Percentiles rank a stretch among this genome's conserved stretches.
phyloP scores from a whole-genome alignment of 2,797 vertebrate species.

The Sebastes alutus region DNA sequence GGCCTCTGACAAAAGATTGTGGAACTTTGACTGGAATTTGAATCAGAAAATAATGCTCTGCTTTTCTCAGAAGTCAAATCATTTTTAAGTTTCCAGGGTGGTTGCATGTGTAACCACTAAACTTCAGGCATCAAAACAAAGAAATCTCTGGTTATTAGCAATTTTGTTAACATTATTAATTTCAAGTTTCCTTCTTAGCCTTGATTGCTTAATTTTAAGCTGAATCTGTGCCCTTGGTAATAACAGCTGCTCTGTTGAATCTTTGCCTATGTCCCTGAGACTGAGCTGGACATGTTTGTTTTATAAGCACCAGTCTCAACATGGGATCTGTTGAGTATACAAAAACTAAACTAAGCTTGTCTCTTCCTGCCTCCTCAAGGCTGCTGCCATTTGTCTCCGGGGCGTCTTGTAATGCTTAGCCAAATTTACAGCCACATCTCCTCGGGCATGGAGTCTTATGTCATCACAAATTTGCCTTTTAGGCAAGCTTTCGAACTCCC shows the following conservation, averaged over 20 bases:
- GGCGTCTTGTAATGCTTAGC: slow-evolving; percentile 18
- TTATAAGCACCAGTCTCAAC: neutral
- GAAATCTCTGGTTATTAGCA: neutral
- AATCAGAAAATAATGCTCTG: neutral
- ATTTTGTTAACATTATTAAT: neutral
- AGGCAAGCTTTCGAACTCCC: slow-evolving; percentile 4
- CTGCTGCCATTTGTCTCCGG: slow-evolving; percentile 42
- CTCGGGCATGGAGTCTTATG: slow-evolving; percentile 30
- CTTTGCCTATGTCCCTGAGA: neutral
- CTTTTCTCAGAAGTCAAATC: neutral
- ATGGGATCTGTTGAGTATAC: neutral
- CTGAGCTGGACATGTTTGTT: neutral
- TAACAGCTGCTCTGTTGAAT: neutral
- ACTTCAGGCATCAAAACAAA: neutral
- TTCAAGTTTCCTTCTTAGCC: neutral
- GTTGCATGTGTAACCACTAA: neutral
- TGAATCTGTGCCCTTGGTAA: neutral
- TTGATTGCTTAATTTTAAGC: neutral
- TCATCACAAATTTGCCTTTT: slow-evolving; percentile 49
- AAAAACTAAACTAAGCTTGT: slow-evolving; percentile 25
- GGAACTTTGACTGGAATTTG: neutral
- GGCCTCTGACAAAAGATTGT: neutral
- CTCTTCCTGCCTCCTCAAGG: slow-evolving; percentile 35
- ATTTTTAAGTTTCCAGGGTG: neutral
- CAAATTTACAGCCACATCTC: slow-evolving; percentile 50